Conservation (phyloP, 2,113 vertebrate genomes). For the Pelodiscus sinensis region DNA sequence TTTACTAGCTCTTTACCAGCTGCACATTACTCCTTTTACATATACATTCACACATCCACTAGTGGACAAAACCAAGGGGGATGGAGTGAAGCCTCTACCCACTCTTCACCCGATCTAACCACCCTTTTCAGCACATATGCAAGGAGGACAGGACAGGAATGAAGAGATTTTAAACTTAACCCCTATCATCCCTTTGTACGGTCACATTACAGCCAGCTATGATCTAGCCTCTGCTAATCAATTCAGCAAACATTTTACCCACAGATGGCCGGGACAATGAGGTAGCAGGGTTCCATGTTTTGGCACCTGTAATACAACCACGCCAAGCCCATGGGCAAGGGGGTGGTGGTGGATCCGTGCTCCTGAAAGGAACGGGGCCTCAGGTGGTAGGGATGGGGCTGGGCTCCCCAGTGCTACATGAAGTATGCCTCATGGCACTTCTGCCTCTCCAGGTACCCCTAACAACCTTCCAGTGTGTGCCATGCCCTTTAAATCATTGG, state of each 20-base stretch:
- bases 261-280: neutral
- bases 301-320: no score
- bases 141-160: neutral
- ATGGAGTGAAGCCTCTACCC: neutral
- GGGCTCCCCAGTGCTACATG: no score
- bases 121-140: rapidly evolving
- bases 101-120: neutral
- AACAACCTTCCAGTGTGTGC: no score
- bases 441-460: no score
- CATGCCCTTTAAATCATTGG: no score
- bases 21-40: neutral
- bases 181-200: neutral
- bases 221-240: neutral
- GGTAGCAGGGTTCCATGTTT: neutral
- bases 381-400: no score
- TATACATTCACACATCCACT: neutral
- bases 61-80: neutral
- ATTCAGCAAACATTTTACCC: neutral
- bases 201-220: rapidly evolving
- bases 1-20: neutral
- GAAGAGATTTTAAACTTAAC: neutral
- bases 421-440: no score
- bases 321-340: no score
- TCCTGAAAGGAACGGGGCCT: no score
- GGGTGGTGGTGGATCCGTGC: no score